phyloP scores from a whole-genome alignment of 2,113 vertebrate genomes.

The Toxostoma redivivum region DNA sequence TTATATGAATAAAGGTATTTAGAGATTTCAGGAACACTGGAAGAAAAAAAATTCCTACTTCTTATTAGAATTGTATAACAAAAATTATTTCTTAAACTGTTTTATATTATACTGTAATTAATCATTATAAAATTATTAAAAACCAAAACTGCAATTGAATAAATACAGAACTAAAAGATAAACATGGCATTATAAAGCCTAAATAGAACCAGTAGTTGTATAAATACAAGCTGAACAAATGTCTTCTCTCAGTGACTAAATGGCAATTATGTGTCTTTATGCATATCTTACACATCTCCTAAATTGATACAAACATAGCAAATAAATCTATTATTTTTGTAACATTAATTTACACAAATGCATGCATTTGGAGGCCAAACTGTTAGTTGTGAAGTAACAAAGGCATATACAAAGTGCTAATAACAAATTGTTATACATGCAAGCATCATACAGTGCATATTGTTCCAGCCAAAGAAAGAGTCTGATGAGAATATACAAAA shows the following conservation, averaged over 20 bases:
- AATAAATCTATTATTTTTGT: constrained; percentile 29
- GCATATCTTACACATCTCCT: neutral
- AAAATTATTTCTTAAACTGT: neutral
- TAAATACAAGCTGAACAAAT: constrained; percentile 7
- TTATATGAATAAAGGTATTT: neutral
- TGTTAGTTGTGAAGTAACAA: constrained; percentile 76
- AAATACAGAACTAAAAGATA: constrained; percentile 22
- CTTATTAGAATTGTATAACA: neutral
- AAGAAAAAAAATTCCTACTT: neutral
- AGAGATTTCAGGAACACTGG: constrained; percentile 16
- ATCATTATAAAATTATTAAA: constrained; percentile 29
- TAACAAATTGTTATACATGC: constrained; percentile 75
- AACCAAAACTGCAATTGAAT: neutral
- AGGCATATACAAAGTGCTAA: constrained; percentile 70
- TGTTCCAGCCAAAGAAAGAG: constrained; percentile 79
- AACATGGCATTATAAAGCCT: neutral
- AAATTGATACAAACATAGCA: constrained; percentile 42
- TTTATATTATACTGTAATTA: constrained; percentile 5
- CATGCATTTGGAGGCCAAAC: constrained; percentile 75
- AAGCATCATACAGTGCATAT: constrained; percentile 78
- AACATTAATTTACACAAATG: constrained; percentile 56
- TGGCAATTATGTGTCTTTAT: neutral
- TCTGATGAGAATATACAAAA: constrained; percentile 78
- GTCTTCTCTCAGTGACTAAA: constrained; percentile 41
- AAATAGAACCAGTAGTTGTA: constrained; percentile 28